Evolutionary conservation across 1,140 invertebrate species (phyloP), one percentile per base, ranked within the genome.

Genomic region (Tribolium madens): DNA sequence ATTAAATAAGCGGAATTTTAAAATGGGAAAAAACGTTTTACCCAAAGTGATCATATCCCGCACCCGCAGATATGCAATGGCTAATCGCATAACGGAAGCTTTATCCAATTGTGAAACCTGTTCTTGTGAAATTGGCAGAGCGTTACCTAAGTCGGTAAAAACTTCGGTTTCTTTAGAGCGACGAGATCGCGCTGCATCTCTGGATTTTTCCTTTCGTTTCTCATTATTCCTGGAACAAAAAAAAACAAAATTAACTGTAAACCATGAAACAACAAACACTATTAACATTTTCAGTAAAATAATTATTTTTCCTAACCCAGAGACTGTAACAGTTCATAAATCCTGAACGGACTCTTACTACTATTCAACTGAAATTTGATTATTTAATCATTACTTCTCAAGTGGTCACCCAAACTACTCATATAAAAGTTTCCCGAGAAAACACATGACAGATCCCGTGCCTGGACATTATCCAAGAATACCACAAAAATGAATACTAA

Each of bases 191-290:
- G 97, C 97, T 1, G 97, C 97, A 87, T 98, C 96, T 53, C 97
- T 91, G 0, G 96, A 98, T 83, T 98, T 97, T 87, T 98, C 97
- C 87, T 98, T 98, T n/a, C 97, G 90, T 82, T 97, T 95, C 86
- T 99, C 97, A 87, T 96, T 95, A 84, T 95, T 96, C 90, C 95
- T 96, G 87, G n/a, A 88, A 81, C 72, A 78, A 83, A 79, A 83
- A 80, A 83, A 74, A 73, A 57, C 1, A 46, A 64, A 13, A 64
- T 64, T 13, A 64, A 31, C 2, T 5, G 21, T 2, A 21, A 17
- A 53, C 33, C 18, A 3, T 21, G 6, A 36, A 36, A n/a, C 36
- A n/a, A 3, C 26, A 31, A 60, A 12, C 26, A 17, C 9, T 26
- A 26, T 26, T 26, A 26, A 26, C 21, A 26, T 26, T 26, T 26